Base-by-base conservation (phyloP, 1,140 invertebrate genomes). In the Stratiolaelaps scimitus region DNA sequence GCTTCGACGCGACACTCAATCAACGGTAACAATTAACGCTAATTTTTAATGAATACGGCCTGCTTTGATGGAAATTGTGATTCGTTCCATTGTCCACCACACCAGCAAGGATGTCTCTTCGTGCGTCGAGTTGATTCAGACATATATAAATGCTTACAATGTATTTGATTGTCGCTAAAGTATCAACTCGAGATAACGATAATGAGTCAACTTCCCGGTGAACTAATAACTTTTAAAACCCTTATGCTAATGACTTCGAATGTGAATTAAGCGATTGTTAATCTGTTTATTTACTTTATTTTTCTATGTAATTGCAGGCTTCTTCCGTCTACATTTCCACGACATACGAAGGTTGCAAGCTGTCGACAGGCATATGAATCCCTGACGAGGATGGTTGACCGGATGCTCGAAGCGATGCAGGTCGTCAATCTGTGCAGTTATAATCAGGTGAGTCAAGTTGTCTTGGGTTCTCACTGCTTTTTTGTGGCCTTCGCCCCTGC, bases 241-340 rank as follows among this genome's bases (percentile, higher is more conserved):
- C 34, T 40, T 40, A 10, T 40, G 34, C 10, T 40, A 40, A 40
- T 40, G 10, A 40, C 10, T 40, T 40, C n/a, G n/a, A n/a, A n/a
- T n/a, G n/a, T n/a, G n/a, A n/a, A n/a, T n/a, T 40, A 40, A 6
- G 34, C 10, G 10, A 40, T 40, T 6, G 34, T 40, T 6, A 40
- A 40, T 10, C 4, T 40, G 10, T 40, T 40, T n/a, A n/a, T n/a
- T n/a, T n/a, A n/a, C n/a, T 40, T 40, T 40, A 40, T 29, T 60
- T 23, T 26, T 60, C 53, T 60, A 7, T n/a, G 13, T 4, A 15
- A 7, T 48, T 48, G 47, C 53, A 60, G 92, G 69, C 79, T 95
- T 34, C 78, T 96, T 30, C 93, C 93, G 44, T 92, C 93, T 0
- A 95, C 93, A n/a, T 98, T 98, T 80, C 94, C 94, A 10, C 81